Base-by-base conservation (phyloP, 2,888 invertebrate genomes). In the Osedax fenrisi region DNA sequence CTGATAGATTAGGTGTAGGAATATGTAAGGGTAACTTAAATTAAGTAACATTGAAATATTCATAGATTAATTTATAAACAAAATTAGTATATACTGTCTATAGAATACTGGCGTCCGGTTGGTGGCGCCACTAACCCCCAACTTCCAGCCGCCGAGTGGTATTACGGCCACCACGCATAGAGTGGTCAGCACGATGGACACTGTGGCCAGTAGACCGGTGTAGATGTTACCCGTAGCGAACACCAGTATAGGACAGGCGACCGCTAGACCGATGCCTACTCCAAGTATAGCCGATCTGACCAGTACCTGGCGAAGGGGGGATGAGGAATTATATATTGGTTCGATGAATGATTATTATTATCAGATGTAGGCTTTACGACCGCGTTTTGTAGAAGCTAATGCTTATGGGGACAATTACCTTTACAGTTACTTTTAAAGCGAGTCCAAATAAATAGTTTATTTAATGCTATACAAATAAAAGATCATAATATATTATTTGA, bases 121-220 rank as follows among this genome's bases (percentile, higher is more conserved):
- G n/a, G n/a, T 41, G 10, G 41, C 41, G 5, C 5, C 5, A 78
- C 81, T 78, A 79, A 83, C 83, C 77, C 83, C 83, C 0, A 83
- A 78, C 76, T 81, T 82, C 82, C 82, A 83, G 0, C 83, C 83
- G 2, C 78, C 79, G 13, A 83, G 64, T 0, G 83, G 82, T 26
- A 83, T 81, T 41, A 82, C 75, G 2, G 81, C 83, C 13, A 83
- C 75, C 21, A 83, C 81, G 74, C 80, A 80, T 0, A 79, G 77
- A 1, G 82, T 81, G 24, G 82, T 80, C 21, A 80, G 77, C 23
- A 78, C 76, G 62, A 83, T 83, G 74, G 78, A 80, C 21, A 79
- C 27, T 0, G 81, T 81, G 22, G 83, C 82, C 25, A 83, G 71
- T 23, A 81, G 76, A 3, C 83, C 83, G 10, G 81, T 78, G 71